phyloP scores from a whole-genome alignment of 2,888 invertebrate genomes.

The Scelioninae gen. 2 region DNA sequence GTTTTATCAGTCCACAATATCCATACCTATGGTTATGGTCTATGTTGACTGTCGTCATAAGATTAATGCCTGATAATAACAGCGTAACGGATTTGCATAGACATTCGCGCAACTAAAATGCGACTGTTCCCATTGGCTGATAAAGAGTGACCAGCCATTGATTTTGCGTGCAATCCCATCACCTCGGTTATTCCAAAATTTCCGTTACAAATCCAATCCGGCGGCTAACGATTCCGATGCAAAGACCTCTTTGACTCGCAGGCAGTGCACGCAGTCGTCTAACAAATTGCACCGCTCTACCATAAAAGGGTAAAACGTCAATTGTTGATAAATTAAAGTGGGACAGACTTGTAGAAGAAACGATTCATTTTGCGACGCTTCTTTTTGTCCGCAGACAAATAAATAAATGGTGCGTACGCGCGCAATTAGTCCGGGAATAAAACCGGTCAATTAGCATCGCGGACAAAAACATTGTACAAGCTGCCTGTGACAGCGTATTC shows the following conservation, averaged over 20 bases:
- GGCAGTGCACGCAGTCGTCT: too few species aligned
- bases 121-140: too few species aligned
- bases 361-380: too few species aligned
- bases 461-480: constrained; percentile 27
- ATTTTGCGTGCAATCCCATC: too few species aligned
- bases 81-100: constrained; percentile 33
- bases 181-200: too few species aligned
- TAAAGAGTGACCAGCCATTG: too few species aligned
- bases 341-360: too few species aligned
- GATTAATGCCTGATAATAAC: constrained; percentile 51
- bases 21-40: constrained; percentile 35
- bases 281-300: too few species aligned
- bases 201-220: too few species aligned
- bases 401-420: constrained; percentile 16
- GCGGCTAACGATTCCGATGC: too few species aligned
- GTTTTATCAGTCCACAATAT: constrained; percentile 24
- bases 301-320: too few species aligned
- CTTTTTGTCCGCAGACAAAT: constrained; percentile 6
- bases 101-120: constrained; percentile 33
- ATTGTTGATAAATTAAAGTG: constrained; percentile 14
- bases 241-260: too few species aligned
- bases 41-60: constrained; percentile 42
- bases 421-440: constrained; percentile 21
- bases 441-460: constrained; percentile 6
- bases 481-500: constrained; percentile 30